Conservation (phyloP, 2,888 invertebrate genomes). For the Sarcophaga rosellei region DNA sequence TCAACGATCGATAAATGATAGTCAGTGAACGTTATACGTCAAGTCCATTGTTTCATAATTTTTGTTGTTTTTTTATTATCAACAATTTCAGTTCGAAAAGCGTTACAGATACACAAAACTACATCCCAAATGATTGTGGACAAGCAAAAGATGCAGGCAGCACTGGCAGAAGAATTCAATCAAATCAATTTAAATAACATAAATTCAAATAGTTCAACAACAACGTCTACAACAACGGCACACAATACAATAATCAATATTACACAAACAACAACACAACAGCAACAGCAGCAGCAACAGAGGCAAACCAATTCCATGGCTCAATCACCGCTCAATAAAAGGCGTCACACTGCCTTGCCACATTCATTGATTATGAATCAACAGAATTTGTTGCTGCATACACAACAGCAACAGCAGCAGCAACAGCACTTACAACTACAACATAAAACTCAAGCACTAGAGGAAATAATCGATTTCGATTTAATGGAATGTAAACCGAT, state of each 20-base stretch:
- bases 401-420: conserved; percentile 52
- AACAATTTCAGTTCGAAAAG: background rate
- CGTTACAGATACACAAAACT: background rate
- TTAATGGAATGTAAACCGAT: conserved; percentile 68
- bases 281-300: conserved; percentile 69
- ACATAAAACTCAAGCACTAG: conserved; percentile 54
- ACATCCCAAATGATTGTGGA: conserved; percentile 62
- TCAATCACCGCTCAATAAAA: conserved; percentile 60
- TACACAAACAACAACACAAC: conserved; percentile 4
- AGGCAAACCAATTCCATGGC: conserved; percentile 51
- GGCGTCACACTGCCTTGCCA: conserved; percentile 57
- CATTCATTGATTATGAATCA: conserved; percentile 61
- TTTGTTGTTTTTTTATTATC: background rate
- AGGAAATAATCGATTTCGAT: conserved; percentile 48
- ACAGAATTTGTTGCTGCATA: conserved; percentile 69
- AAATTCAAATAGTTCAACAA: conserved; percentile 67
- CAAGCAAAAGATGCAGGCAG: conserved; percentile 52
- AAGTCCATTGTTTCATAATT: conserved; percentile 42
- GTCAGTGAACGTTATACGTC: conserved; percentile 11
- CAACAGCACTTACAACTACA: conserved; percentile 41
- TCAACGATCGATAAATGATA: conserved; percentile 26
- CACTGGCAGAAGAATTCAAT: conserved; percentile 66
- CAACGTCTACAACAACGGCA: conserved; percentile 52
- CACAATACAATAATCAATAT: background rate
- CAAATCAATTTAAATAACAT: conserved; percentile 71